phyloP scores from a whole-genome alignment of 2,113 vertebrate genomes.

The Vicugna pacos region DNA sequence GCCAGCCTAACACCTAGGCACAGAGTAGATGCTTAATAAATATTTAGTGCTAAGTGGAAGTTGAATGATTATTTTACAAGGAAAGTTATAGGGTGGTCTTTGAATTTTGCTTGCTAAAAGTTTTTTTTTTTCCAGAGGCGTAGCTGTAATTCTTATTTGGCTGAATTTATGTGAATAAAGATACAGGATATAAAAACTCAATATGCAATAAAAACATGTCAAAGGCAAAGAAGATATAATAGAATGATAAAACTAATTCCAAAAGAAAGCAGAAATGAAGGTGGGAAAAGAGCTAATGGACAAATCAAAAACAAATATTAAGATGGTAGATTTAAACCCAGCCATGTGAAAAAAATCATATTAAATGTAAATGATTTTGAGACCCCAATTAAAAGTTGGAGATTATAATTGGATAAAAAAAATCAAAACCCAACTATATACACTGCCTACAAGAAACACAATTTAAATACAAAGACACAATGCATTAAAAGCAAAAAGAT shows the following conservation, averaged over 20 bases:
- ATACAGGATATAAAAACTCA: not conserved
- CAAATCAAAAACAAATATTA: slow-evolving; percentile 40
- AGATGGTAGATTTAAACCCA: slow-evolving; percentile 31
- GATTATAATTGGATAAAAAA: not conserved
- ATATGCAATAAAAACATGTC: slow-evolving; percentile 2
- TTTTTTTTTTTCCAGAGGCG: not conserved
- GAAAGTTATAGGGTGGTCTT: not conserved
- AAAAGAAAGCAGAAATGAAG: slow-evolving; percentile 40
- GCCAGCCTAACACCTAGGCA: not conserved
- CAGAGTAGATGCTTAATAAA: not conserved
- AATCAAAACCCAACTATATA: not conserved
- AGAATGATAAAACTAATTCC: not conserved
- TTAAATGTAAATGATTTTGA: slow-evolving; percentile 20
- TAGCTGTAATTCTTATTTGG: not conserved
- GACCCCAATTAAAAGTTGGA: slow-evolving; percentile 43
- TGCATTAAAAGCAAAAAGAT: not conserved
- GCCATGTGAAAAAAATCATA: not conserved
- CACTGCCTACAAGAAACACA: not conserved
- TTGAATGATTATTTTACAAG: not conserved
- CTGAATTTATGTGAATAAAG: slow-evolving; percentile 16
- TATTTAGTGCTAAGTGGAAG: not conserved
- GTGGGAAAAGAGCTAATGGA: not conserved
- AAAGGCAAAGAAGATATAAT: slow-evolving; percentile 53
- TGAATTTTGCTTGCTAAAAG: not conserved
- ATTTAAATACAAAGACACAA: slow-evolving; percentile 19